phyloP scores from a whole-genome alignment of 2,113 vertebrate genomes.

The Scatophagus argus region DNA sequence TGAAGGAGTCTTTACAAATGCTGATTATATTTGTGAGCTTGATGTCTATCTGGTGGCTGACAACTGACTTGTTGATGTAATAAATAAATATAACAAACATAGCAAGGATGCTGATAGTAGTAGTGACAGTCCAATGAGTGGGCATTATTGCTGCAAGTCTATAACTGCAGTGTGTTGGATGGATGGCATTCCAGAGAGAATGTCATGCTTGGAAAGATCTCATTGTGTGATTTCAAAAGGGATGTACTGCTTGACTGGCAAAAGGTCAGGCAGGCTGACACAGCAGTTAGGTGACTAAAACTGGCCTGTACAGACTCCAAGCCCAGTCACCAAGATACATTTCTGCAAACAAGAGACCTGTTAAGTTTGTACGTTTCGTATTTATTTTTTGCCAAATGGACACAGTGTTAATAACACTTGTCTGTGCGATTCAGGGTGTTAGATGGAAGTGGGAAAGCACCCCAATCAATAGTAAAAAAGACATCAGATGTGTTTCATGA shows the following conservation, averaged over 20 bases:
- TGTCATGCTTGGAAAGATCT: conserved; percentile 53
- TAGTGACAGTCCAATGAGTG: conserved; percentile 53
- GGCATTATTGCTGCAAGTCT: conserved; percentile 53
- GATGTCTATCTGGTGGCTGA: neutral
- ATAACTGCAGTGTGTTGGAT: conserved; percentile 42
- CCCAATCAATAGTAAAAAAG: neutral
- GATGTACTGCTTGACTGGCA: conserved; percentile 24
- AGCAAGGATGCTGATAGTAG: conserved; percentile 66
- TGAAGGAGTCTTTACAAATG: neutral
- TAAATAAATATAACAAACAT: no score
- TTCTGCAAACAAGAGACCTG: no score
- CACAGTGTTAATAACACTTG: neutral
- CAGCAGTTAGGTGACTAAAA: conserved; percentile 23
- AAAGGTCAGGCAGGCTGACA: conserved; percentile 25
- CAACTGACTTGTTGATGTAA: neutral
- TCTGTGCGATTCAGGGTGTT: neutral
- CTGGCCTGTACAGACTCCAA: neutral
- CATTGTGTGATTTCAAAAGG: conserved; percentile 49
- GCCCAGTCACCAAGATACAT: no score
- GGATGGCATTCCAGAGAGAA: conserved; percentile 39
- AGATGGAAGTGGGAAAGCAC: neutral
- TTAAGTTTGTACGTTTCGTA: no score
- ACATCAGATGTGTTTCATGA: neutral
- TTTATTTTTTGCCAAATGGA: neutral
- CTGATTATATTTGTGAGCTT: neutral